phyloP scores from a whole-genome alignment of 2,888 invertebrate species.

The Cepaea hortensis region DNA sequence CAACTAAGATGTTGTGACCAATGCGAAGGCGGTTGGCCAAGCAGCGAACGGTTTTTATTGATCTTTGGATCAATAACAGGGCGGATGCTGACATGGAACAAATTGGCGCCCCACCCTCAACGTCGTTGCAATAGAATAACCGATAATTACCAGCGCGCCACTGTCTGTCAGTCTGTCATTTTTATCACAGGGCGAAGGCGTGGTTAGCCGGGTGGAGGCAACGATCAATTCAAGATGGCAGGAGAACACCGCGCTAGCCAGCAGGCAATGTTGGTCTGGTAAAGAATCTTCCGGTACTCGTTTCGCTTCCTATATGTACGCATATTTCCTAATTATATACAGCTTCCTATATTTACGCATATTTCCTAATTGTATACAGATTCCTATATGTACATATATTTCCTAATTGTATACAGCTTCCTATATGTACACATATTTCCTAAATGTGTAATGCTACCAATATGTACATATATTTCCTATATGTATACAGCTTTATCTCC shows the following conservation, averaged over 20 bases:
- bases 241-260: background rate
- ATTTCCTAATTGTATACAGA: too few species aligned
- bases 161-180: background rate
- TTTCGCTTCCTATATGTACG: background rate
- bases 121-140: background rate
- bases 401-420: background rate
- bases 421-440: too few species aligned
- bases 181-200: constrained; percentile 1
- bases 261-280: background rate
- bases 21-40: constrained; percentile 1
- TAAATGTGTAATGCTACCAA: background rate
- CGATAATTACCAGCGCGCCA: background rate
- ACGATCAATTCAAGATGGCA: constrained; percentile 18
- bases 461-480: background rate
- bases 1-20: background rate
- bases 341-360: too few species aligned
- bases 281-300: too few species aligned
- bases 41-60: constrained; percentile 15
- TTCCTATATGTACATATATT: background rate
- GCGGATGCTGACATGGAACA: constrained; percentile 37
- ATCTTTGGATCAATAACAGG: constrained; percentile 32
- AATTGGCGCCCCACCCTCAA: constrained; percentile 25
- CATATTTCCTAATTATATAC: background rate
- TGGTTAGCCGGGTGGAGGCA: constrained; percentile 6
- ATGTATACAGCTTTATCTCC: background rate